A percentile compares a stretch with the other conserved stretches of the same genome.
phyloP scores from a whole-genome alignment of 2,888 invertebrate species.

The Brachyopa scutellaris region DNA sequence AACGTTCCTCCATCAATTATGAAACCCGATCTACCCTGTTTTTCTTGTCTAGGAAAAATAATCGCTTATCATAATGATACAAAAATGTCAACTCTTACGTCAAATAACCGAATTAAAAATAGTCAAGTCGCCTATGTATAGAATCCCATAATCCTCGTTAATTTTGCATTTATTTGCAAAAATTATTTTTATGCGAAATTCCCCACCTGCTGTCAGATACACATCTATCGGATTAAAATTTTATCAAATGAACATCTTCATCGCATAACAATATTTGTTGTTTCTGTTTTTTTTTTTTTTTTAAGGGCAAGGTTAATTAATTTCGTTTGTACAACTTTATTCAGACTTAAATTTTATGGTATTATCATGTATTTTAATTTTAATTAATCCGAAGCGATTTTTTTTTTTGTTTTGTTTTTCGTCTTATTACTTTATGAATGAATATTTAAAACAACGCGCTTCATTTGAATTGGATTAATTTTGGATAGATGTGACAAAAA shows the following conservation, averaged over 20 bases:
- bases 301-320: slow-evolving; percentile 43
- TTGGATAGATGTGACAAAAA: slow-evolving; percentile 16
- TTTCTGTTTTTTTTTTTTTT: slow-evolving; percentile 9
- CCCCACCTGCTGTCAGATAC: not conserved
- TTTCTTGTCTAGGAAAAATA: too few relatives aligned
- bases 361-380: not conserved
- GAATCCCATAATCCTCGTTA: not conserved
- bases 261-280: too few relatives aligned
- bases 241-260: not conserved
- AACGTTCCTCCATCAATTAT: too few relatives aligned
- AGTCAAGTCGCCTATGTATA: too few relatives aligned
- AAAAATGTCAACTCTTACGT: not conserved
- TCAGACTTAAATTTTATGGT: not conserved
- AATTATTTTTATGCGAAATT: not conserved
- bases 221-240: not conserved
- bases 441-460: slow-evolving; percentile 38
- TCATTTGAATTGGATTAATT: slow-evolving; percentile 40
- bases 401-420: not conserved
- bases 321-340: slow-evolving; percentile 26
- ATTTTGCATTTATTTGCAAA: not conserved
- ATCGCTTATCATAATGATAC: too few relatives aligned
- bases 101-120: not conserved
- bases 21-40: too few relatives aligned
- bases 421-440: slow-evolving; percentile 38
- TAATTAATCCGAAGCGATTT: not conserved